These are phyloP conservation scores for Liasis olivaceus DNA, from an alignment of 2,797 vertebrate species.

Conservation along the genomic window DNA sequence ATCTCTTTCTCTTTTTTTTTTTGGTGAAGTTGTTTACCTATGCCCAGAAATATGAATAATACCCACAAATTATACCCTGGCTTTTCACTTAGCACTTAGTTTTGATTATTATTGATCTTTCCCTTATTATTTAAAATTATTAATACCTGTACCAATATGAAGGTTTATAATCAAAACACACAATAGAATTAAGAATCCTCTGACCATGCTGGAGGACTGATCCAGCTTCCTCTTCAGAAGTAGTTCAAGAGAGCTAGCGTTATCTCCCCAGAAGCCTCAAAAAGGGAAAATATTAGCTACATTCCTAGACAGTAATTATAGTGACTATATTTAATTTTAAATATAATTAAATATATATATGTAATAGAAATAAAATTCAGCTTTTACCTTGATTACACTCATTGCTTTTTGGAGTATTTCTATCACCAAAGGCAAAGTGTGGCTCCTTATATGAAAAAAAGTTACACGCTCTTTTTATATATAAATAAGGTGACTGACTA, in stretches of 20 bases:
- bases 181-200: neutral
- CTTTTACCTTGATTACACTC: neutral
- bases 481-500: neutral
- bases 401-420: neutral
- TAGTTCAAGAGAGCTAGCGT: neutral
- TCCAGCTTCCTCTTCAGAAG: neutral
- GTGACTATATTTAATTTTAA: neutral
- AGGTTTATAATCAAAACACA: neutral
- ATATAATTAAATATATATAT: neutral
- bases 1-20: too few relatives aligned
- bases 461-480: neutral
- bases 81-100: neutral
- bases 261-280: neutral
- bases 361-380: neutral
- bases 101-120: neutral
- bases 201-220: neutral
- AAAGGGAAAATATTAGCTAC: neutral
- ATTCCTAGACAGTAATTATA: neutral
- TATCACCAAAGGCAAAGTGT: neutral
- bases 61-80: neutral
- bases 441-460: neutral
- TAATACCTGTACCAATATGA: neutral
- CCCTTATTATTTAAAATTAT: neutral
- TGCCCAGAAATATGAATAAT: neutral
- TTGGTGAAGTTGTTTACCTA: neutral